Evolutionary conservation across 2,113 vertebrate species (phyloP).

Genomic region (Anguilla japonica): DNA sequence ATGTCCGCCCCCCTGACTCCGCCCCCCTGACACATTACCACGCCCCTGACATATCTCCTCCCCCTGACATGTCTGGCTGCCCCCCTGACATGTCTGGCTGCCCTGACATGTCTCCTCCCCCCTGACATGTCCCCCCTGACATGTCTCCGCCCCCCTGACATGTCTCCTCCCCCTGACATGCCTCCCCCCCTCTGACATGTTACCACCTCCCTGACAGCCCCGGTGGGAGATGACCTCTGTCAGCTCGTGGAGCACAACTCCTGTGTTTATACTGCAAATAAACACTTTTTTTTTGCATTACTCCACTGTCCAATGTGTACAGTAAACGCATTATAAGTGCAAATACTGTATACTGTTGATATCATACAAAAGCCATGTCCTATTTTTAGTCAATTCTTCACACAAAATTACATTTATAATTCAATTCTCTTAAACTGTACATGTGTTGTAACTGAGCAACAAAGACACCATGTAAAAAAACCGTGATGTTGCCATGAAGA

Average conservation of each 20-base stretch:
- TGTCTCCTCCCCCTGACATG: too few relatives aligned
- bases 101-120: not conserved
- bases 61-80: not conserved
- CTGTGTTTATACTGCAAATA: not conserved
- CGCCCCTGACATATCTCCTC: not conserved
- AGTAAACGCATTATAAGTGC: not conserved
- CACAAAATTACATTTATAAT: too few relatives aligned
- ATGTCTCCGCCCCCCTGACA: not conserved
- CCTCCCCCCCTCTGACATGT: too few relatives aligned
- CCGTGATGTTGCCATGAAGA: not conserved
- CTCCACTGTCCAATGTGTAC: not conserved
- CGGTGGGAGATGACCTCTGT: not conserved
- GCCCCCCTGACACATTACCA: not conserved
- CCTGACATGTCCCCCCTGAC: too few relatives aligned
- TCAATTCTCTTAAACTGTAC: too few relatives aligned
- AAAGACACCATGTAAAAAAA: too few relatives aligned
- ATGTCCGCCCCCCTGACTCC: conserved; percentile 44
- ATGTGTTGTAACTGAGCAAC: too few relatives aligned
- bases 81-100: not conserved
- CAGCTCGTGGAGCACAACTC: not conserved
- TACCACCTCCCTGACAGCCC: not conserved
- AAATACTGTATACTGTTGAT: not conserved
- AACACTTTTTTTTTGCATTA: not conserved
- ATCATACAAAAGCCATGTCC: too few relatives aligned
- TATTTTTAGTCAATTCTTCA: too few relatives aligned